phyloP scores from a whole-genome alignment of 1,140 invertebrate species.

The Dendrolimus punctatus region DNA sequence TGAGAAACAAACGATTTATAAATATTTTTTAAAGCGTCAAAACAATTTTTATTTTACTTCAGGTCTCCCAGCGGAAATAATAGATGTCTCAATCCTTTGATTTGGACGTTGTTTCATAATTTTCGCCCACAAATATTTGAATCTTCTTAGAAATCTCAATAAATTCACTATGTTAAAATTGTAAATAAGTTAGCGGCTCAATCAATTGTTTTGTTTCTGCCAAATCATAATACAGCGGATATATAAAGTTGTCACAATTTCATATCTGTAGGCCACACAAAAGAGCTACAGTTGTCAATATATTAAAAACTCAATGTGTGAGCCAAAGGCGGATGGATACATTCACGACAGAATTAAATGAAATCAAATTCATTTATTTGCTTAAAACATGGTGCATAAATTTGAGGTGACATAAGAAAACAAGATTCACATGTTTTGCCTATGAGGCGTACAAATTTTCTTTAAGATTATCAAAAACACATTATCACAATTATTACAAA shows the following conservation, averaged over 20 bases:
- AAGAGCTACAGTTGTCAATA: too few relatives aligned
- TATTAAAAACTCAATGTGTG: too few relatives aligned
- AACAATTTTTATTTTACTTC: neutral
- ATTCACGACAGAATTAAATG: too few relatives aligned
- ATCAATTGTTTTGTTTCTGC: slow-evolving; percentile 1
- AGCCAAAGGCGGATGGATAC: too few relatives aligned
- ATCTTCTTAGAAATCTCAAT: slow-evolving; percentile 2
- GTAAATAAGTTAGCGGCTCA: slow-evolving; percentile 12
- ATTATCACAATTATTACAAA: too few relatives aligned
- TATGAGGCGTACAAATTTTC: too few relatives aligned
- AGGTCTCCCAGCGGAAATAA: slow-evolving; percentile 1
- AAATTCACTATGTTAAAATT: slow-evolving; percentile 3
- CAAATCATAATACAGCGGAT: neutral
- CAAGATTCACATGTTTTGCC: too few relatives aligned
- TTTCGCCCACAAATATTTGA: slow-evolving; percentile 2
- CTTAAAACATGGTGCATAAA: too few relatives aligned
- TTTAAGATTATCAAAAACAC: too few relatives aligned
- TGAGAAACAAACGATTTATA: too few relatives aligned
- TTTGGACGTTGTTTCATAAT: neutral
- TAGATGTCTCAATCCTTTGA: slow-evolving; percentile 1
- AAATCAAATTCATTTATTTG: too few relatives aligned
- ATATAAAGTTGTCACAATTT: slow-evolving; percentile 8
- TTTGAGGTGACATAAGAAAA: too few relatives aligned
- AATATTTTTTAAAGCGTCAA: neutral
- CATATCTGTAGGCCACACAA: neutral